A percentile compares a stretch with the other conserved stretches of the same genome.
Evolutionary conservation across 2,797 vertebrate species (phyloP).

Genomic region (Phataginus tricuspis): DNA sequence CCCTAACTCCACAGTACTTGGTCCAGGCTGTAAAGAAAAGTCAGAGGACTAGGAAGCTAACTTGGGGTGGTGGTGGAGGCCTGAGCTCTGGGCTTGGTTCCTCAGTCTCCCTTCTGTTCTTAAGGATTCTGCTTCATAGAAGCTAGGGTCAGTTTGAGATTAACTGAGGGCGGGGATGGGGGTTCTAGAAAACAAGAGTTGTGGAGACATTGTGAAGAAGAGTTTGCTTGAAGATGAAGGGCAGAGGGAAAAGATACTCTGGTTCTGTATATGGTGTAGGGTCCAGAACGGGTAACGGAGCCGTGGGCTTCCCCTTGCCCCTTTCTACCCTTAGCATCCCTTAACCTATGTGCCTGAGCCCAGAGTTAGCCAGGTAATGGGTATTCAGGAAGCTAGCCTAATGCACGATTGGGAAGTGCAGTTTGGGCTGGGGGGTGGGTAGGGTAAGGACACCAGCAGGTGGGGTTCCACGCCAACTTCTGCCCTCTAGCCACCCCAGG

Average conservation of each 20-base stretch:
- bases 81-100: slow-evolving; percentile 1
- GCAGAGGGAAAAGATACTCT: not conserved
- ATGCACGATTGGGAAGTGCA: not conserved
- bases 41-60: not conserved
- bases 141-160: slow-evolving; percentile 4
- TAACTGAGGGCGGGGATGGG: not conserved
- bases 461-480: not conserved
- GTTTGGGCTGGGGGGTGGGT: not conserved
- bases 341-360: not conserved
- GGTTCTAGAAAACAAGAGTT: slow-evolving; percentile 12
- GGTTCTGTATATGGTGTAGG: not conserved
- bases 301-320: not conserved
- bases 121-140: slow-evolving; percentile 18
- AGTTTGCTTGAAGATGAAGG: slow-evolving; percentile 39
- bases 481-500: not conserved
- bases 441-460: not conserved
- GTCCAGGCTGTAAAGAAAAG: slow-evolving; percentile 19
- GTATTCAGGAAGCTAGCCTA: not conserved
- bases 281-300: not conserved
- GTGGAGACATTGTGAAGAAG: slow-evolving; percentile 48
- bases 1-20: not conserved
- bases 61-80: not conserved
- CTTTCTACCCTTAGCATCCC: slow-evolving; percentile 38
- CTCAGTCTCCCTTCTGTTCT: slow-evolving; percentile 34
- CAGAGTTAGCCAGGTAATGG: not conserved